A percentile compares a stretch with the other conserved stretches of the same genome.
These are phyloP conservation scores for Diaperis boleti DNA, from an alignment of 2,888 invertebrate species.

Conservation along the genomic window DNA sequence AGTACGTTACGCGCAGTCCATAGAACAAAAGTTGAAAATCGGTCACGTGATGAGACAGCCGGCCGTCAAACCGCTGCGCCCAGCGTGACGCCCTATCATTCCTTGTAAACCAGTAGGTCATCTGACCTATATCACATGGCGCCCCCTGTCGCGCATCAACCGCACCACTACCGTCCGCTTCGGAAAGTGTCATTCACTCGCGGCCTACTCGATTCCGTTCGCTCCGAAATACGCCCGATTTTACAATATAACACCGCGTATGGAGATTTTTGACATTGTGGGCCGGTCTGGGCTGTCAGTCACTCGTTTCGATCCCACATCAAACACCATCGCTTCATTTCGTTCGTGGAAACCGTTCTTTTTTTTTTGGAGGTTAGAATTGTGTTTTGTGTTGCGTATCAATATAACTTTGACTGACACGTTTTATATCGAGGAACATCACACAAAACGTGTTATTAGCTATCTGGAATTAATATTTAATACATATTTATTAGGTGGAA, in stretches of 20 bases:
- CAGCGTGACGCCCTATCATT: constrained; percentile 29
- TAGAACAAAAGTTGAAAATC: too few species aligned
- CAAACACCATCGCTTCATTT: constrained; percentile 59
- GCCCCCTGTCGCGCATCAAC: constrained; percentile 35
- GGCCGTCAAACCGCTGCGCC: background rate
- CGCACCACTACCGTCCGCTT: constrained; percentile 29
- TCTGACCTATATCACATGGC: constrained; percentile 29
- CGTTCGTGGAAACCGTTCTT: constrained; percentile 40
- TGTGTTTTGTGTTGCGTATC: constrained; percentile 50
- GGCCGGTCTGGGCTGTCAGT: constrained; percentile 59
- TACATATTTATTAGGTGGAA: constrained; percentile 60
- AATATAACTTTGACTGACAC: constrained; percentile 60
- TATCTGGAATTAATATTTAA: constrained; percentile 60
- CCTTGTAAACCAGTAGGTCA: constrained; percentile 32
- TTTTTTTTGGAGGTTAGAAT: constrained; percentile 20
- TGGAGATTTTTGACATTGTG: constrained; percentile 55
- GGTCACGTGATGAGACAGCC: constrained; percentile 15
- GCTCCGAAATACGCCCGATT: too few species aligned
- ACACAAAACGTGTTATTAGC: constrained; percentile 59
- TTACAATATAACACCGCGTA: constrained; percentile 9
- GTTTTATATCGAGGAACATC: constrained; percentile 57
- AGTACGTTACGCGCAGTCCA: too few species aligned
- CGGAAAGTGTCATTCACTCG: constrained; percentile 7
- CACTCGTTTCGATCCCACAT: constrained; percentile 57
- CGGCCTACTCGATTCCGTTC: background rate